These are phyloP conservation scores for Cassiopea xamachana DNA, from an alignment of 30 jellyfish, hydroid and myxozoan species.

Conservation along the genomic window DNA sequence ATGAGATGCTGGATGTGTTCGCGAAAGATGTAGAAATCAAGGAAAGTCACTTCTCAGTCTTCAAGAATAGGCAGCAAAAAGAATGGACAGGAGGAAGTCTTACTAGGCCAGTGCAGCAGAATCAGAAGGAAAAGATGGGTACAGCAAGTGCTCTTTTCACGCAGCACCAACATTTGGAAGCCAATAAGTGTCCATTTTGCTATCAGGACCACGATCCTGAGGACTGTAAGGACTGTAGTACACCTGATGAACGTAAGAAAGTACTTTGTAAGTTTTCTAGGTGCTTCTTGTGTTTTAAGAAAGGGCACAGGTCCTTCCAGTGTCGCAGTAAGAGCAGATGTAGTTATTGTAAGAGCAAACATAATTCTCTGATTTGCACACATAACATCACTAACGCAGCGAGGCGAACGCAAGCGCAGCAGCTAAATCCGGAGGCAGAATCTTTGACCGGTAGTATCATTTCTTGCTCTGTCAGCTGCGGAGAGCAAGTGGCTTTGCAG, in stretches of 20 bases:
- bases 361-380: background rate
- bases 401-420: slow-evolving; percentile 13
- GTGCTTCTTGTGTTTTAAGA: slow-evolving; percentile 33
- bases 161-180: background rate
- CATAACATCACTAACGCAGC: background rate
- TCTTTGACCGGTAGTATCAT: background rate
- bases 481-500: slow-evolving; percentile 39
- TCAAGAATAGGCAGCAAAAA: background rate
- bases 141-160: slow-evolving; percentile 16
- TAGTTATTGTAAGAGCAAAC: background rate
- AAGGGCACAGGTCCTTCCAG: background rate
- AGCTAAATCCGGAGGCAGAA: slow-evolving; percentile 5
- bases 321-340: background rate
- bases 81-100: background rate
- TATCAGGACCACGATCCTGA: background rate
- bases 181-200: slow-evolving; percentile 1
- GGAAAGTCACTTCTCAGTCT: background rate
- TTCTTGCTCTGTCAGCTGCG: background rate
- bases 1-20: slow-evolving; percentile 15
- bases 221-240: background rate
- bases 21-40: slow-evolving; percentile 22
- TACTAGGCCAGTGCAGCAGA: background rate
- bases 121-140: slow-evolving; percentile 3
- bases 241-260: background rate
- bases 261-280: background rate